Conservation (phyloP, 2,797 vertebrate species). For the Buceros bicornis region DNA sequence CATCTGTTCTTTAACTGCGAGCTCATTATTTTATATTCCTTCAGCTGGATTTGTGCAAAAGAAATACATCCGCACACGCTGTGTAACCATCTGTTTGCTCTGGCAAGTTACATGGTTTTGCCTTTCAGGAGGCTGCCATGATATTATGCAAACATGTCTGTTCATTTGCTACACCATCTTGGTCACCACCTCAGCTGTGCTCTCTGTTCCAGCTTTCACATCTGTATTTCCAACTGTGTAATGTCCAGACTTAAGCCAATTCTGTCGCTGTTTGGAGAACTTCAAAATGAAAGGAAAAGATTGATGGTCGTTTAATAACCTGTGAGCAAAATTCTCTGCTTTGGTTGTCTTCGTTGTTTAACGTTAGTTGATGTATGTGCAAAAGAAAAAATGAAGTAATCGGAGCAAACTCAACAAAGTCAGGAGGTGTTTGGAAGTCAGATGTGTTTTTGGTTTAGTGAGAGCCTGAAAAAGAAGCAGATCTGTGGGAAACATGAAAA, state of each 20-base stretch:
- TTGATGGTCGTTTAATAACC: slow-evolving; percentile 55
- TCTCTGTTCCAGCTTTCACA: neutral
- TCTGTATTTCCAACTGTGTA: neutral
- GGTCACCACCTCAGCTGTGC: neutral
- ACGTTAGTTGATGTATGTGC: slow-evolving; percentile 46
- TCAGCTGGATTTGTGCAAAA: neutral
- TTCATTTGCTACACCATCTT: neutral
- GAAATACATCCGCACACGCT: neutral
- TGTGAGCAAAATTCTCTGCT: slow-evolving; percentile 37
- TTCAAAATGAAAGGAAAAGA: slow-evolving; percentile 44
- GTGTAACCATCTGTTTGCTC: neutral
- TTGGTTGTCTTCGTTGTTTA: slow-evolving; percentile 60
- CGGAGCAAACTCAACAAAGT: slow-evolving; percentile 31
- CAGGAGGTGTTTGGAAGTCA: slow-evolving; percentile 50
- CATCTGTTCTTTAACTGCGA: neutral
- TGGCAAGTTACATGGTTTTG: neutral
- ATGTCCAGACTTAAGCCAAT: neutral
- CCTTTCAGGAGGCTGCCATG: neutral
- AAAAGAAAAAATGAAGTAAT: slow-evolving; percentile 54
- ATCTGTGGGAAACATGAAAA: slow-evolving; percentile 48
- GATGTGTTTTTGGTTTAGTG: slow-evolving; percentile 55
- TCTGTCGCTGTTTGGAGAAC: neutral
- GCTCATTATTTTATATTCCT: slow-evolving; percentile 14
- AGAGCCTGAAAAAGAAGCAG: slow-evolving; percentile 45
- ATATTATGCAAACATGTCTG: neutral